phyloP scores from a whole-genome alignment of 2,888 invertebrate genomes.

The Lamellibrachia satsuma region DNA sequence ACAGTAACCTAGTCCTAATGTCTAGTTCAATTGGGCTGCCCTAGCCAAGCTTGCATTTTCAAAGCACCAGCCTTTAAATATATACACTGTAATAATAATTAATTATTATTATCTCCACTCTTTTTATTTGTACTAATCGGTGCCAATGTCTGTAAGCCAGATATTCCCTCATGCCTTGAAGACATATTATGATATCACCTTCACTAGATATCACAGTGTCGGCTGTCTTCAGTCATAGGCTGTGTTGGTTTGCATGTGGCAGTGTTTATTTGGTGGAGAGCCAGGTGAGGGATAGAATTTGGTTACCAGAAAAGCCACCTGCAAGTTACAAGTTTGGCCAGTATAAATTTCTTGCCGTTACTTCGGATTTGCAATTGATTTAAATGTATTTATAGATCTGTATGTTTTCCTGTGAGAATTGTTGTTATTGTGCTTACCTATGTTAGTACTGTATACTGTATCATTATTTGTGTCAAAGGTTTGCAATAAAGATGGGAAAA shows the following conservation, averaged over 20 bases:
- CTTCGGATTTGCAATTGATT: neutral
- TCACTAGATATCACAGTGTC: no score
- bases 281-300: neutral
- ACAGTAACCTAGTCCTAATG: no score
- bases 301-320: neutral
- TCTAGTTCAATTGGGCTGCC: no score
- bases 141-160: neutral
- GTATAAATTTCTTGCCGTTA: neutral
- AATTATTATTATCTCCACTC: neutral
- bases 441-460: no score
- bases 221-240: neutral
- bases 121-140: neutral
- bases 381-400: neutral
- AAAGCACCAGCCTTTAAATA: neutral
- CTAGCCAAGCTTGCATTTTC: no score
- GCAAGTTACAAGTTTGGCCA: neutral
- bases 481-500: no score
- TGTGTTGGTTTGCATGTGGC: neutral
- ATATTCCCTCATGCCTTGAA: neutral
- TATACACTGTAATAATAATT: neutral
- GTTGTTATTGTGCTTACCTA: no score
- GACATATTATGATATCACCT: neutral
- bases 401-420: no score
- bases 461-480: no score
- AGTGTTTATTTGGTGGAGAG: neutral